Percentiles rank a stretch among this genome's conserved stretches.
Evolutionary conservation across 2,113 vertebrate genomes (phyloP).

Genomic region (Eptesicus fuscus): DNA sequence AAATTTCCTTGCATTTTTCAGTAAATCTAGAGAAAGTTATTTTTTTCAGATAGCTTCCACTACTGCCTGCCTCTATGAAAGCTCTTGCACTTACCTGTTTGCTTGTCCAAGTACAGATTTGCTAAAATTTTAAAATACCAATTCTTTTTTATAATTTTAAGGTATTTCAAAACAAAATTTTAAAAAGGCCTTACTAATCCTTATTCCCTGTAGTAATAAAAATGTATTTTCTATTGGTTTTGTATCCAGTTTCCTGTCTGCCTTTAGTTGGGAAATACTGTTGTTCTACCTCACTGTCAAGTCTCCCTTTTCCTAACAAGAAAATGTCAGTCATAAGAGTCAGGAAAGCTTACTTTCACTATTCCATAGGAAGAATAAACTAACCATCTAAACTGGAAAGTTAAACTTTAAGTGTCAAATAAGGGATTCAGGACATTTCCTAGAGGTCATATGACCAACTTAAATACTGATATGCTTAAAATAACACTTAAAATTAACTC

Average conservation of each 20-base stretch:
- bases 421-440: neutral
- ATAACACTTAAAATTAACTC: neutral
- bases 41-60: neutral
- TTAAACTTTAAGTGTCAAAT: neutral
- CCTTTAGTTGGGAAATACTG: neutral
- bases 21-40: neutral
- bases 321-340: neutral
- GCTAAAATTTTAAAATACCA: neutral
- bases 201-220: neutral
- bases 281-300: neutral
- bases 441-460: neutral
- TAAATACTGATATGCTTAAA: slow-evolving; percentile 35
- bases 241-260: neutral
- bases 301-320: neutral
- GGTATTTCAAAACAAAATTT: neutral
- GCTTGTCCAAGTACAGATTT: neutral
- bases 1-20: neutral
- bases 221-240: neutral
- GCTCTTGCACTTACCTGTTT: neutral
- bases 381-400: neutral
- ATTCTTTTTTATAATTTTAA: neutral
- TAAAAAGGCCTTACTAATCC: neutral
- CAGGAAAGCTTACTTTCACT: neutral
- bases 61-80: neutral
- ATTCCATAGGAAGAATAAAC: neutral